A percentile compares a stretch with the other conserved stretches of the same genome.
Conservation (phyloP, 2,113 vertebrate genomes). For the Pica pica region DNA sequence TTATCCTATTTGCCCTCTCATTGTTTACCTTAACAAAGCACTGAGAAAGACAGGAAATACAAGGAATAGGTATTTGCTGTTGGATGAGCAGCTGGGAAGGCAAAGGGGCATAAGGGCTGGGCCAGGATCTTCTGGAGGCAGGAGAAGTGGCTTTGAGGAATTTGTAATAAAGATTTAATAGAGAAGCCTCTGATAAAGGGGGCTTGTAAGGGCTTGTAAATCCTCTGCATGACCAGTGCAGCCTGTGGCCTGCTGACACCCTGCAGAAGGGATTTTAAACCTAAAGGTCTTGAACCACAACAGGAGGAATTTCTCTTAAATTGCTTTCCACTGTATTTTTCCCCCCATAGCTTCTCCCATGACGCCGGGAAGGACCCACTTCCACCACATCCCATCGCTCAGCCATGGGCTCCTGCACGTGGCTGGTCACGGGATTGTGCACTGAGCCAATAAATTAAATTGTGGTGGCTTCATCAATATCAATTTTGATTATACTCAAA, state of each 20-base stretch:
- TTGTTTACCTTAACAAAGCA: not conserved
- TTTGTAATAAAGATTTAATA: not conserved
- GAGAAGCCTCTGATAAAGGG: not conserved
- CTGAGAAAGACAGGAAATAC: not conserved
- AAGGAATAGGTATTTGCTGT: not conserved
- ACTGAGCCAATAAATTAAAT: slow-evolving; percentile 53
- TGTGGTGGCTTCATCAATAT: not conserved
- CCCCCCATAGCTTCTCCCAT: fast-evolving
- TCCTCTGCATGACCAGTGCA: not conserved
- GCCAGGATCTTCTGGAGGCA: not conserved
- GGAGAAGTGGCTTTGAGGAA: not conserved
- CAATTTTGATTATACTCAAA: not conserved
- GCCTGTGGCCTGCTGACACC: not conserved
- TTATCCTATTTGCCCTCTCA: not conserved
- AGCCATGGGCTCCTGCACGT: not conserved
- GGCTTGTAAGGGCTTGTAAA: not conserved
- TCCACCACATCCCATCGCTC: not conserved
- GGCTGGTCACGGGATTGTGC: not conserved
- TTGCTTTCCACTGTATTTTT: not conserved
- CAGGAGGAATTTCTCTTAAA: not conserved
- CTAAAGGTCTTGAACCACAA: not conserved
- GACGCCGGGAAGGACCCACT: fast-evolving
- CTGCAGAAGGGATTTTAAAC: not conserved
- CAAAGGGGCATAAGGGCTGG: not conserved
- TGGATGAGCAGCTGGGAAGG: not conserved